These are phyloP conservation scores for Cybosia mesomella DNA, from an alignment of 2,888 invertebrate species.

Conservation along the genomic window DNA sequence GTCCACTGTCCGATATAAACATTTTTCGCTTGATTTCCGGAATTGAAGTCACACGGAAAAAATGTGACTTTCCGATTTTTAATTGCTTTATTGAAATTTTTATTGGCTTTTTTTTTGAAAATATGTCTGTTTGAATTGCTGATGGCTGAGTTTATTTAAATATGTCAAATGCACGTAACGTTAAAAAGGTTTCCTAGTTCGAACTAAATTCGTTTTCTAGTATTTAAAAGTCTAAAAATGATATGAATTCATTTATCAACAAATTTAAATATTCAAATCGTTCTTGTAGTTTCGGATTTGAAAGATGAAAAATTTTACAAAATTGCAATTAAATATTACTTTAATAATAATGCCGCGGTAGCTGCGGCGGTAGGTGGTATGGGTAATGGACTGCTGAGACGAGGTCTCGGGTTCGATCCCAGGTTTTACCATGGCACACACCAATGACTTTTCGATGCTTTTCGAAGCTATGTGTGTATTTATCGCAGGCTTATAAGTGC, in stretches of 20 bases:
- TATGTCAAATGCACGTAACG: conserved; percentile 19
- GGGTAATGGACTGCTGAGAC: too few relatives aligned
- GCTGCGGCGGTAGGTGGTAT: too few relatives aligned
- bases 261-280: neutral
- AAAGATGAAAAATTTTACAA: neutral
- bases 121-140: conserved; percentile 20
- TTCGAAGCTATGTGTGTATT: too few relatives aligned
- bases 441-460: too few relatives aligned
- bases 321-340: neutral
- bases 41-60: conserved; percentile 37
- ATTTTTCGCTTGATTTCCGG: conserved; percentile 43
- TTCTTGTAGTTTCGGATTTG: neutral
- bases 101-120: conserved; percentile 3
- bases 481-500: too few relatives aligned
- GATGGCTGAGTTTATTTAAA: conserved; percentile 30
- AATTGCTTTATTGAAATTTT: conserved; percentile 42
- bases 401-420: too few relatives aligned
- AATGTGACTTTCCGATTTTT: conserved; percentile 32
- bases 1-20: conserved; percentile 42
- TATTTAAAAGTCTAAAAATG: neutral
- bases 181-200: conserved; percentile 46
- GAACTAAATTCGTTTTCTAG: conserved; percentile 18
- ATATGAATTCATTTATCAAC: neutral
- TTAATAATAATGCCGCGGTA: too few relatives aligned
- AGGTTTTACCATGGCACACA: too few relatives aligned